Base-by-base conservation (phyloP, 1,140 invertebrate species). In the Rhopalosiphum maidis region DNA sequence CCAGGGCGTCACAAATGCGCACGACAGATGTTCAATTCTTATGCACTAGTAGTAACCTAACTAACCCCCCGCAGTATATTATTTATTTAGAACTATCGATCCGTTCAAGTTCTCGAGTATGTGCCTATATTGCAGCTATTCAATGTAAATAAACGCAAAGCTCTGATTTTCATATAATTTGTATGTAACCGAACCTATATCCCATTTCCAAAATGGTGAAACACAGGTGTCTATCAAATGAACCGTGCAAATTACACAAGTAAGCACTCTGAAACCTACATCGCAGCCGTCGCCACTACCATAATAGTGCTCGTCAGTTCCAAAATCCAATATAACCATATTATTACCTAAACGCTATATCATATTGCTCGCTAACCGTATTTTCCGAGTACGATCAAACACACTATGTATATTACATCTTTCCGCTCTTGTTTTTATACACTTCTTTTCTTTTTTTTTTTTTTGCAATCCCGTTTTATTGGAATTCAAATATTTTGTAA, bases 241-340 rank as follows among this genome's bases (percentile, higher is more conserved):
- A 88, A 88, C 46, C 46, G 18, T n/a, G 22, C 30, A 51, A 54
- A 88, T 41, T 88, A 88, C 87, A 88, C 87, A 88, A 88, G 46
- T 88, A 88, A 54, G 87, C 87, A 88, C 87, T 88, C 48, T 77
- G 60, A 77, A 88, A 88, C 9, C 37, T 37, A 43, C n/a, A n/a
- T 37, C 5, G 30, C 85, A 86, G 30, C 43, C 85, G 85, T 43
- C 9, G 43, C 43, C 41, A 6, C 86, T 1, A 46, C 9, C 11
- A 51, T 35, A 22, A 41, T 51, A 23, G 25, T 35, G 15, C 87
- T 88, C 87, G 48, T 51, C 48, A 51, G 51, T 35, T 88, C 46
- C n/a, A n/a, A 88, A 88, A 88, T 88, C 87, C 46, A 88, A 88
- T 86, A 46, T 46, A 46, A 86, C 83, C 37, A 86, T 86, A 86